Base-by-base conservation (phyloP, 2,888 invertebrate species). In the Drosophila ochracea region DNA sequence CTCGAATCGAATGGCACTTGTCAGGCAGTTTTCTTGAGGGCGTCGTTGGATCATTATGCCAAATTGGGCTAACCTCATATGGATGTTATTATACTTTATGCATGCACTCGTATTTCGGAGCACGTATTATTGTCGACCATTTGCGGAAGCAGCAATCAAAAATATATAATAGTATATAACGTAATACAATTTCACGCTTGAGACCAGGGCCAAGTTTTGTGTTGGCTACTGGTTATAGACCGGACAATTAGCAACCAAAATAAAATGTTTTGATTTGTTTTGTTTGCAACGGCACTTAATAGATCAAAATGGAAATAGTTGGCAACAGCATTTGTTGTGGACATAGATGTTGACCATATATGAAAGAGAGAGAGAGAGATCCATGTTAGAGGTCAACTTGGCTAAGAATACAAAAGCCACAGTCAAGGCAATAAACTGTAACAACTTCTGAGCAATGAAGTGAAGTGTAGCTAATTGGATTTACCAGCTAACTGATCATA, bases 171-270 rank as follows among this genome's bases (percentile, higher is more conserved):
- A 52, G 62, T 47, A 41, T 70, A 63, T 70, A 77, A 55, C 70
- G 73, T 80, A 78, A 83, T 78, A 78, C 82, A 78, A 83, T 82
- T 82, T 83, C 81, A 83, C 75, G 82, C 82, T 73, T 49, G 25
- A 71, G 68, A 65, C 70, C 73, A 81, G 78, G 82, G 82, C 78
- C 81, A 83, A 82, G 76, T 63, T 30, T 63, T 25, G 19, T 50
- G 47, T 61, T 64, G 69, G 54, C 62, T 76, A 81, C 80, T 80
- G 83, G 66, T 68, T 78, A 57, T 68, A 64, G 65, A 59, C 55
- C 61, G 49, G 54, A 74, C 82, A 83, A 82, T 83, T 81, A 81
- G 84, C 68, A 67, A 67, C 25, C 43, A 67, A 74, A 47, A 47
- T 25, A 62, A 63, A 71, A 72, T 77, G 72, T 61, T 80, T 80